phyloP scores from a whole-genome alignment of 2,113 vertebrate genomes.

The Leuciscus idus region DNA sequence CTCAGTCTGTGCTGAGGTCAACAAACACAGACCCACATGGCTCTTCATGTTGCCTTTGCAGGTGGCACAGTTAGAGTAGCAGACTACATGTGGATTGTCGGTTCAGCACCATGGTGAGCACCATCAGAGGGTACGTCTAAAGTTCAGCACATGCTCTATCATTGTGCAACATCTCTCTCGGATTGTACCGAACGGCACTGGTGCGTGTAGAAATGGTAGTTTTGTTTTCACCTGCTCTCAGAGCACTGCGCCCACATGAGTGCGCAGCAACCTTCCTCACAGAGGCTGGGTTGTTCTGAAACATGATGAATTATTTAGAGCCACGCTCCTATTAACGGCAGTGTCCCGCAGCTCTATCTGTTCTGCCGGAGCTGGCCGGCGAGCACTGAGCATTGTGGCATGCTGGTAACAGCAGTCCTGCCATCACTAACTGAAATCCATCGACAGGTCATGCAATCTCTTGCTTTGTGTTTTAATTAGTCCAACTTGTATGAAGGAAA shows the following conservation, averaged over 20 bases:
- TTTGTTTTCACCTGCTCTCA: constrained; percentile 20
- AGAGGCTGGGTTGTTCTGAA: constrained; percentile 8
- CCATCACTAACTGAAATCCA: constrained; percentile 52
- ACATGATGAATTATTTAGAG: constrained; percentile 47
- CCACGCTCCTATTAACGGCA: constrained; percentile 52
- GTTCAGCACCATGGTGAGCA: constrained; percentile 39
- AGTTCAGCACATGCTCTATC: constrained; percentile 32
- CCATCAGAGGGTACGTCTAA: not conserved
- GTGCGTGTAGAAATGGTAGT: not conserved
- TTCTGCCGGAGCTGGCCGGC: not conserved
- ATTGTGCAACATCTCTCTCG: not conserved
- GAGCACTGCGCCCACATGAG: constrained; percentile 22
- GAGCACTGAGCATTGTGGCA: constrained; percentile 10
- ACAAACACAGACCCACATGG: constrained; percentile 5
- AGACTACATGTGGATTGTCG: constrained; percentile 9
- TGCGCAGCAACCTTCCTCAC: not conserved
- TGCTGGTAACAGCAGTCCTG: constrained; percentile 25
- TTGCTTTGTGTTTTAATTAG: constrained; percentile 20
- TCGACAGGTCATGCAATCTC: constrained; percentile 31
- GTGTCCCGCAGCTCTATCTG: constrained; percentile 48
- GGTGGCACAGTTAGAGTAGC: constrained; percentile 20
- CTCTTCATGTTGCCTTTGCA: constrained; percentile 7
- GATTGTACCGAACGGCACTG: not conserved
- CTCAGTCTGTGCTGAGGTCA: not conserved
- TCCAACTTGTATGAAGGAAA: not conserved